These are phyloP conservation scores for Falco cherrug DNA, from an alignment of 2,797 vertebrate species.

Conservation along the genomic window DNA sequence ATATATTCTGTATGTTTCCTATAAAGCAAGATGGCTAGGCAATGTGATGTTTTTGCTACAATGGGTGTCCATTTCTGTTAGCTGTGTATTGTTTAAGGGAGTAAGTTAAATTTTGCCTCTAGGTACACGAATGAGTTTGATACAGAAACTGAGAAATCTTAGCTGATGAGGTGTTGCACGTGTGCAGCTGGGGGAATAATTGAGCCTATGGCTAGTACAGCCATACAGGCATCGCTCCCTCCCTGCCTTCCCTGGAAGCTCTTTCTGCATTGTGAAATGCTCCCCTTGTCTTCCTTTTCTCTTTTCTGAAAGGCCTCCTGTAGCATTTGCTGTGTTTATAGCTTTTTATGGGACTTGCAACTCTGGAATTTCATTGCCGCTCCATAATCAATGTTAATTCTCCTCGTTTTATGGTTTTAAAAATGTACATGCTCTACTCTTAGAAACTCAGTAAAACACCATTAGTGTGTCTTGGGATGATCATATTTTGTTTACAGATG, in stretches of 20 bases:
- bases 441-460: background rate
- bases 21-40: background rate
- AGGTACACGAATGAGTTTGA: accelerated
- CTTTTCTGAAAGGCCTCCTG: background rate
- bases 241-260: background rate
- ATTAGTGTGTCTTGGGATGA: background rate
- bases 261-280: background rate
- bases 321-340: background rate
- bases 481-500: background rate
- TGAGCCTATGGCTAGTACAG: background rate
- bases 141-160: background rate
- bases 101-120: background rate
- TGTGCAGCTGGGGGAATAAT: background rate
- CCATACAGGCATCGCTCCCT: background rate
- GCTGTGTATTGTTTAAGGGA: background rate
- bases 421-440: background rate
- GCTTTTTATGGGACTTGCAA: background rate
- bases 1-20: background rate
- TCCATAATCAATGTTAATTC: conserved; percentile 26
- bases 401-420: conserved; percentile 9
- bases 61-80: background rate
- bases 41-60: background rate
- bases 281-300: background rate
- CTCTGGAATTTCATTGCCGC: background rate
- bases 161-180: background rate